Percentiles rank a stretch among this genome's conserved stretches.
Conservation (phyloP, 2,888 invertebrate species). For the Campaea margaritaria region DNA sequence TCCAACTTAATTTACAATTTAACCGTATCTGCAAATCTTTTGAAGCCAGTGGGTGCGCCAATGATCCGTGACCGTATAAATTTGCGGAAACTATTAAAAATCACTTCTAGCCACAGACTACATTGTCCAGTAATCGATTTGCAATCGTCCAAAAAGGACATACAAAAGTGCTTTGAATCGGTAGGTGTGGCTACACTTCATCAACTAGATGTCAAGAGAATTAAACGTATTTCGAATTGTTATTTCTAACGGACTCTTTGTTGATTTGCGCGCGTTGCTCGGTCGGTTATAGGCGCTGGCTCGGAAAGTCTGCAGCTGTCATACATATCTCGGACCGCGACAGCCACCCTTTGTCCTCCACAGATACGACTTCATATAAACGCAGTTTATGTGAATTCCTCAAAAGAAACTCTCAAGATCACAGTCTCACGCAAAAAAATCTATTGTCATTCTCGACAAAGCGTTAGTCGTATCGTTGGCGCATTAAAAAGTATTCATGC, state of each 20-base stretch:
- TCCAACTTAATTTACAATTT: constrained; percentile 46
- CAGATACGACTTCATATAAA: constrained; percentile 83
- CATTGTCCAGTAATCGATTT: constrained; percentile 65
- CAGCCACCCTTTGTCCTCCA: constrained; percentile 73
- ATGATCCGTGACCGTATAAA: constrained; percentile 72
- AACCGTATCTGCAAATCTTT: constrained; percentile 57
- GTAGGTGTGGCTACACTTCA: constrained; percentile 74
- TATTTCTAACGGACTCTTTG: constrained; percentile 76
- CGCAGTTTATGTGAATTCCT: constrained; percentile 81
- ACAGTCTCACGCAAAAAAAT: constrained; percentile 75
- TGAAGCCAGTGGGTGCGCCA: constrained; percentile 69
- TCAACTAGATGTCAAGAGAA: constrained; percentile 63
- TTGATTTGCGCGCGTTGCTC: constrained; percentile 72
- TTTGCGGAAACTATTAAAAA: constrained; percentile 68
- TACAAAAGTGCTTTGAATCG: constrained; percentile 52
- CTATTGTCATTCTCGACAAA: constrained; percentile 76
- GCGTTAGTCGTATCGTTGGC: constrained; percentile 83
- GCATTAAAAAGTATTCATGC: constrained; percentile 85
- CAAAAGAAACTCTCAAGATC: constrained; percentile 79
- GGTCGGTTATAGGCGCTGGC: constrained; percentile 68
- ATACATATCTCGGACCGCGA: constrained; percentile 72
- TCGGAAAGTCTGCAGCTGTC: constrained; percentile 79
- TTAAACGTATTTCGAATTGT: constrained; percentile 75
- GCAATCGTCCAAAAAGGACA: constrained; percentile 55
- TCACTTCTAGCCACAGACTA: constrained; percentile 65